Conservation (phyloP, 2,797 vertebrate species). For the Acropternis orthonyx region DNA sequence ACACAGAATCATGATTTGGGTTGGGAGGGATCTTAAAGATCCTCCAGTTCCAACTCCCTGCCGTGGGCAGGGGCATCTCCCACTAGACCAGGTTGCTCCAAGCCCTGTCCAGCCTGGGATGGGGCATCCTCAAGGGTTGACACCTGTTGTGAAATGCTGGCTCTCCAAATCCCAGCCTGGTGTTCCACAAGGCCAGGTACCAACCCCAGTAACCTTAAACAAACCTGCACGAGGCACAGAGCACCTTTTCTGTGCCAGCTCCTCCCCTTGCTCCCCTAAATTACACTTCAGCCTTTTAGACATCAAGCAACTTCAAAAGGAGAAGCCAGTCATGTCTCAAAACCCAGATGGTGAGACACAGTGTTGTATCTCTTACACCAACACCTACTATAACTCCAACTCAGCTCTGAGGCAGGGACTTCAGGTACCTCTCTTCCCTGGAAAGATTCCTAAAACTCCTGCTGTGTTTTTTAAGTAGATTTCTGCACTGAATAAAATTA, state of each 20-base stretch:
- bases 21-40: not conserved
- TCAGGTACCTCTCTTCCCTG: not conserved
- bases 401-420: not conserved
- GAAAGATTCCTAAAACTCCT: not conserved
- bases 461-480: not conserved
- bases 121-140: not conserved
- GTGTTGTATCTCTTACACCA: not conserved
- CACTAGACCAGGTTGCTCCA: not conserved
- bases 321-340: not conserved
- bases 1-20: rapidly evolving
- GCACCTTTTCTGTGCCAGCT: not conserved
- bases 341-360: not conserved
- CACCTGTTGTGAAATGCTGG: not conserved
- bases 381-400: not conserved
- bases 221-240: not conserved
- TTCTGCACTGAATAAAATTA: not conserved
- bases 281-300: not conserved
- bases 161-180: rapidly evolving
- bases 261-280: not conserved
- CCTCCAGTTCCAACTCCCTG: not conserved
- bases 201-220: not conserved
- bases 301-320: not conserved
- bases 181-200: not conserved
- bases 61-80: not conserved
- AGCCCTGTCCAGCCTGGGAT: not conserved